phyloP scores from a whole-genome alignment of 2,888 invertebrate species.

The Dyspetes luteomarginatus region DNA sequence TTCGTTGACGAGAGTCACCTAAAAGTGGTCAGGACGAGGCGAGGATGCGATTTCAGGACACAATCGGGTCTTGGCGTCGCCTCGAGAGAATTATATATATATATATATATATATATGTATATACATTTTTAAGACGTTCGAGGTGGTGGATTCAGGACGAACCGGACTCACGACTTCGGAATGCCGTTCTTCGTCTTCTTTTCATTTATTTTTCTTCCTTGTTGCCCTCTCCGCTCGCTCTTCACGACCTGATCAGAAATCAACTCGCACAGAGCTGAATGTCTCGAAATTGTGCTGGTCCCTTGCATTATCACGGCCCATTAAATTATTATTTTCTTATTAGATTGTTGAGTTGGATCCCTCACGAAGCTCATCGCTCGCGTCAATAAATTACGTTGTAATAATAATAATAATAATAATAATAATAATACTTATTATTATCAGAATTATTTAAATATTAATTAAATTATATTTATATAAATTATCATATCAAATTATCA shows the following conservation, averaged over 20 bases:
- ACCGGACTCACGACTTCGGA: conserved; percentile 75
- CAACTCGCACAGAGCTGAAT: conserved; percentile 4
- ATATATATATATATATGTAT: conserved; percentile 59
- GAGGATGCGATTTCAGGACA: conserved; percentile 25
- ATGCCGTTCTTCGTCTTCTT: conserved; percentile 70
- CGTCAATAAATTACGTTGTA: neutral
- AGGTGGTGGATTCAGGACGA: conserved; percentile 62
- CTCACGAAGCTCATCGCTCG: too few species aligned
- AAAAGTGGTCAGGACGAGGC: conserved; percentile 7
- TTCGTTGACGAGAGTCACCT: conserved; percentile 12
- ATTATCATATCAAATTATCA: too few species aligned
- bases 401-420: neutral
- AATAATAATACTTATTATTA: neutral
- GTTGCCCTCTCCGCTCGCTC: neutral
- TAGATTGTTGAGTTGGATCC: neutral
- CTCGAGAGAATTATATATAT: conserved; percentile 51
- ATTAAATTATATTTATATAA: too few species aligned
- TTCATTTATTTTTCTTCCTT: conserved; percentile 45
- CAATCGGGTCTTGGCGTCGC: conserved; percentile 21
- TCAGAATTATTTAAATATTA: too few species aligned
- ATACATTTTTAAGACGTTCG: conserved; percentile 72
- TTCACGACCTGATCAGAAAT: conserved; percentile 27
- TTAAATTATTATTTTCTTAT: neutral
- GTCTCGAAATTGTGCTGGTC: neutral
- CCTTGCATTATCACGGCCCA: neutral